Base-by-base conservation (phyloP, 2,113 vertebrate species). In the Nycticorax nycticorax region DNA sequence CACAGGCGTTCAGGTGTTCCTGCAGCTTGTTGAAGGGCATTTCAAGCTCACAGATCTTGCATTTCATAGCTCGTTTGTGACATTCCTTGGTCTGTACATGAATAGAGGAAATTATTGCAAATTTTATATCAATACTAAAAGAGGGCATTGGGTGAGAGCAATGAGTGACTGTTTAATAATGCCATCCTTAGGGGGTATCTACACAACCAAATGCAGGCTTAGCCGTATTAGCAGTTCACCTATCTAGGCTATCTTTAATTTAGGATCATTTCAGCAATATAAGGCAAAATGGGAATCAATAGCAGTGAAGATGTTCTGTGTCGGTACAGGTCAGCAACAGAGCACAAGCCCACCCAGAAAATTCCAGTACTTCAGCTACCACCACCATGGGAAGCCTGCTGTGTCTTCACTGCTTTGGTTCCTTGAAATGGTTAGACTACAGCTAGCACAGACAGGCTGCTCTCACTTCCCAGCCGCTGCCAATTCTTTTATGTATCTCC, bases 21-120 rank as follows among this genome's bases (percentile, higher is more conserved):
- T 88, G 74, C 86, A 99, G 96, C 39, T 92, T 57, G 41, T 59
- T 92, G 82, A 93, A 93, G 8, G 97, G 89, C 72, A 99, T 18
- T 16, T 97, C 96, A 83, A 98, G 95, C 26, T 98, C 76, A 11
- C 99, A 99, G 97, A 98, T 98, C 47, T 50, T 59, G 82, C 99
- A 99, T 35, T 33, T 56, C 50, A n/a, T 37, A 14, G 91, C 66
- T 57, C 97, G 96, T 56, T 98, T 94, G 6, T 41, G 77, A 62
- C 98, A 98, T 35, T 98, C 96, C 11, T 98, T 66, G 27, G 83
- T 48, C 99, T 99, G 97, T 5, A 35, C 22, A 7, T 26, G 45
- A 64, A 78, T 1, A 87, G 73, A 79, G 8, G 50, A 39, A 45
- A 72, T 52, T 5, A 32, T 21, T 76, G n/a, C 53, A 75, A 57